These are phyloP conservation scores for Podiceps cristatus DNA, from an alignment of 2,113 vertebrate genomes.

Conservation along the genomic window DNA sequence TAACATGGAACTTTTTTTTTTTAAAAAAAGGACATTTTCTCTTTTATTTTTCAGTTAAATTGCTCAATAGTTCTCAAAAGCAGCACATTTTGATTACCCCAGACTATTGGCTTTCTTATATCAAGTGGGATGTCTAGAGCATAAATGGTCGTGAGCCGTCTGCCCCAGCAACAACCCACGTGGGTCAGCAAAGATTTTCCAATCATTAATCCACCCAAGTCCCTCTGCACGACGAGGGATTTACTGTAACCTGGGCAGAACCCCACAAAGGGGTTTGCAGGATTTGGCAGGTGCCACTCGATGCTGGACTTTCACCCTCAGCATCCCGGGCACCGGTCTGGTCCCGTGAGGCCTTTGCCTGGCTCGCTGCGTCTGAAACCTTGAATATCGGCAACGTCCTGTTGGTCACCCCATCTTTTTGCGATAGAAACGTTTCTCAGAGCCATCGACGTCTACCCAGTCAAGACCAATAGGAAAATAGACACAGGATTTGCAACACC, in stretches of 20 bases:
- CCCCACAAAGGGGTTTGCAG: not conserved
- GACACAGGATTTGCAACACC: not conserved
- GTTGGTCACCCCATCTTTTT: not conserved
- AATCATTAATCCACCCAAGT: not conserved
- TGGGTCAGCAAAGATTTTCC: not conserved
- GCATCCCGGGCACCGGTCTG: fast-evolving
- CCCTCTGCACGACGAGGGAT: not conserved
- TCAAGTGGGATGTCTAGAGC: not conserved
- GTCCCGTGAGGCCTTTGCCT: fast-evolving
- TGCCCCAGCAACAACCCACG: not conserved
- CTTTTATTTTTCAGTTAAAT: fast-evolving
- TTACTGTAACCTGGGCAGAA: not conserved
- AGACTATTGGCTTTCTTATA: not conserved
- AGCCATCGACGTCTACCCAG: not conserved
- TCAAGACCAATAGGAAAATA: not conserved
- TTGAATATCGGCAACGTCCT: fast-evolving
- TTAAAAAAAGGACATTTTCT: not conserved
- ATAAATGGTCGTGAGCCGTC: not conserved
- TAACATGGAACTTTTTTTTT: not conserved
- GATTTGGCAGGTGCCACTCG: not conserved
- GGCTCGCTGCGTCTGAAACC: fast-evolving
- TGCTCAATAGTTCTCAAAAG: not conserved
- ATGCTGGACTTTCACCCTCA: not conserved
- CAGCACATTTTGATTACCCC: not conserved
- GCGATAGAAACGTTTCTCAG: fast-evolving